Percentiles rank a stretch among this genome's conserved stretches.
Conservation (phyloP, 2,888 invertebrate species). For the Ellobium chinense region DNA sequence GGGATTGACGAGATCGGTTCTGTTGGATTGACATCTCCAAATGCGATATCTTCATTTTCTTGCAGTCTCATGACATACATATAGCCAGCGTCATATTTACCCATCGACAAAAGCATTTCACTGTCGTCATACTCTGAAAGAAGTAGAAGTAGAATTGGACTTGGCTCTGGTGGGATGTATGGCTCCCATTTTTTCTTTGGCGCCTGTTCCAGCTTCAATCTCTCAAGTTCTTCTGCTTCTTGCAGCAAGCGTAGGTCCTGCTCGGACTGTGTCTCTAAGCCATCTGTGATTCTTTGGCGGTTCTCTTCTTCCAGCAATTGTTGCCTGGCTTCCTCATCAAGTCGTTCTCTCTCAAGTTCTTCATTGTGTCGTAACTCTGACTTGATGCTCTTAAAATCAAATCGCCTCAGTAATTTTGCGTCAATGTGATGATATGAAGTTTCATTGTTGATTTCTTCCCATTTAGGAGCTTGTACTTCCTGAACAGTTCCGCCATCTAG, state of each 20-base stretch:
- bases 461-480: slow-evolving; percentile 11
- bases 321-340: slow-evolving; percentile 36
- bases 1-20: slow-evolving; percentile 38
- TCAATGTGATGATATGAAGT: slow-evolving; percentile 21
- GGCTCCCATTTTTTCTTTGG: slow-evolving; percentile 41
- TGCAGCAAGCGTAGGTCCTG: slow-evolving; percentile 41
- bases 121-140: neutral
- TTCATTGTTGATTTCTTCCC: slow-evolving; percentile 27
- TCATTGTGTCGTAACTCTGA: slow-evolving; percentile 46
- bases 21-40: neutral
- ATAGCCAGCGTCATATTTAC: slow-evolving; percentile 47
- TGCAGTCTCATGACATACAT: slow-evolving; percentile 14
- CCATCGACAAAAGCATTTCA: slow-evolving; percentile 37
- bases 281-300: slow-evolving; percentile 24
- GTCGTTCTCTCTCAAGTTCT: slow-evolving; percentile 29
- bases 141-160: slow-evolving; percentile 38
- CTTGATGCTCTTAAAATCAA: slow-evolving; percentile 48
- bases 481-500: slow-evolving; percentile 26
- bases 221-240: slow-evolving; percentile 34
- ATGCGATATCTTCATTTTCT: neutral
- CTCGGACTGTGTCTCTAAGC: slow-evolving; percentile 45
- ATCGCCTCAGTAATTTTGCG: neutral
- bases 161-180: slow-evolving; percentile 38
- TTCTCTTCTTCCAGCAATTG: slow-evolving; percentile 40
- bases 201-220: neutral